A percentile compares a stretch with the other conserved stretches of the same genome.
These are phyloP conservation scores for Portunus trituberculatus DNA, from an alignment of 1,140 invertebrate genomes.

Conservation along the genomic window DNA sequence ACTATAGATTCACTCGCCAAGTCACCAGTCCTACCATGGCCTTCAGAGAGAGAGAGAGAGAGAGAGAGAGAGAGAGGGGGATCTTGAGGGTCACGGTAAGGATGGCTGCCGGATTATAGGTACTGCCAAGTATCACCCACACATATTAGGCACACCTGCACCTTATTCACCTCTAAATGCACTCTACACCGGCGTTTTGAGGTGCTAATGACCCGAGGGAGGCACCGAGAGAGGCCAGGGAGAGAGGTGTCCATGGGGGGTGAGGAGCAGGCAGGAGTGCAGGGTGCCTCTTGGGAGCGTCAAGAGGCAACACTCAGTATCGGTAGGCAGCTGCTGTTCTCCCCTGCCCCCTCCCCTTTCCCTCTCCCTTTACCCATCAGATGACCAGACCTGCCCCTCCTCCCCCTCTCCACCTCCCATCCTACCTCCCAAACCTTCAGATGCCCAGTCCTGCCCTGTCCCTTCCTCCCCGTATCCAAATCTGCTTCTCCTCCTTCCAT, in stretches of 20 bases:
- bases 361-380: slow-evolving; percentile 7
- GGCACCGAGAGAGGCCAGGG: not conserved
- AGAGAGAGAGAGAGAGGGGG: not conserved
- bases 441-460: not conserved
- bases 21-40: not conserved
- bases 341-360: not conserved
- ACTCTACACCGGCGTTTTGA: not conserved
- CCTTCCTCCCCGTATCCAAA: not conserved
- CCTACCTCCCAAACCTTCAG: not conserved
- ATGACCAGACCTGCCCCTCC: not conserved
- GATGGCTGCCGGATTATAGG: not conserved
- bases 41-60: too few species aligned
- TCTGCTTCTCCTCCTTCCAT: not conserved
- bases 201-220: not conserved
- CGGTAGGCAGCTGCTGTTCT: not conserved
- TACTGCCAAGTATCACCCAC: not conserved
- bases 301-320: not conserved
- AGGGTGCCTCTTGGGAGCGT: not conserved
- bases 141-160: not conserved
- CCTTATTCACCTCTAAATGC: not conserved
- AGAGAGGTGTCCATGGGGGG: not conserved
- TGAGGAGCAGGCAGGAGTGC: not conserved
- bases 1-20: not conserved
- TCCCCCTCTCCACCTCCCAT: not conserved
- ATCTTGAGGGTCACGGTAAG: not conserved